These are phyloP conservation scores for Leptarthrus brevirostris DNA, from an alignment of 2,888 invertebrate species.

Conservation along the genomic window DNA sequence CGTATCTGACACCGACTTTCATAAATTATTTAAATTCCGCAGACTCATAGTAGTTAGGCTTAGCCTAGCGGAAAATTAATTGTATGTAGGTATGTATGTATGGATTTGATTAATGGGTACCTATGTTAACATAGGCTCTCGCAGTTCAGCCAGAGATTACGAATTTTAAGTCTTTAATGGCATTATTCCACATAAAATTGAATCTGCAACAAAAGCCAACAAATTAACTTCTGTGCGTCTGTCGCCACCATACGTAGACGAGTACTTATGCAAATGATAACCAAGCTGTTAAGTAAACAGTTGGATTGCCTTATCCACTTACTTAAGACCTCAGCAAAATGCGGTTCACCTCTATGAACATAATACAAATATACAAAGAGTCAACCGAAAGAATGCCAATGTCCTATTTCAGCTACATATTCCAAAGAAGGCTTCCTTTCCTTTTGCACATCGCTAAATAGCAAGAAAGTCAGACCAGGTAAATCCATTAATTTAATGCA, in stretches of 20 bases:
- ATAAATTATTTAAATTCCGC: no score
- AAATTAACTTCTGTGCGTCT: conserved; percentile 43
- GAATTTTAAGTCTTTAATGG: conserved; percentile 10
- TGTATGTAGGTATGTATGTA: no score
- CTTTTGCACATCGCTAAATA: background rate
- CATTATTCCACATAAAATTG: conserved; percentile 29
- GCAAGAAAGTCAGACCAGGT: conserved; percentile 26
- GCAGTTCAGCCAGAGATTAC: conserved; percentile 11
- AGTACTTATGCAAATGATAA: conserved; percentile 10
- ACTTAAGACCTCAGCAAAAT: background rate
- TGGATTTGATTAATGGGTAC: conserved; percentile 17
- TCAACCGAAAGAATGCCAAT: conserved; percentile 4
- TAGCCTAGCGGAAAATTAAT: no score
- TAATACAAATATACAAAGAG: background rate
- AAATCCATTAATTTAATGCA: conserved; percentile 47
- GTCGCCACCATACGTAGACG: conserved; percentile 31
- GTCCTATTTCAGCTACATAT: conserved; percentile 6
- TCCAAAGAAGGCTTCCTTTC: conserved; percentile 13
- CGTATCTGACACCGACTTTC: no score
- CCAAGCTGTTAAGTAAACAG: conserved; percentile 37
- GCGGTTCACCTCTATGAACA: background rate
- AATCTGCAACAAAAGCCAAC: conserved; percentile 28
- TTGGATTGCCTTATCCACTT: conserved; percentile 14
- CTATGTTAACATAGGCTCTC: no score
- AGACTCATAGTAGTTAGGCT: no score